Evolutionary conservation across 2,113 vertebrate genomes (phyloP).

Genomic region (Corvus cornix): DNA sequence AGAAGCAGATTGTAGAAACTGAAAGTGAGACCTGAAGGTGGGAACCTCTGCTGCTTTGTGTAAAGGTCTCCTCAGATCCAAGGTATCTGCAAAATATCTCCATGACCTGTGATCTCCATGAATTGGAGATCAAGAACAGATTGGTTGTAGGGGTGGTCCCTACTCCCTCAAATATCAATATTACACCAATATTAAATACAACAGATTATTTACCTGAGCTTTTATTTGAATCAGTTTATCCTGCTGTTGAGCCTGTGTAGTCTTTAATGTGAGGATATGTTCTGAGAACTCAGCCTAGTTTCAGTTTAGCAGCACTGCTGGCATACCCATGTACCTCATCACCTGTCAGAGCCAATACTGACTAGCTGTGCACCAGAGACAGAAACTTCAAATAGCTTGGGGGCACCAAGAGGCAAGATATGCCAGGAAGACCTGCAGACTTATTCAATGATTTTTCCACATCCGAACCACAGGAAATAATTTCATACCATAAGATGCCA

Average conservation of each 20-base stretch:
- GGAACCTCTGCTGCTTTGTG: not conserved
- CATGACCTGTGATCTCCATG: not conserved
- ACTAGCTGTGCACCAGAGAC: not conserved
- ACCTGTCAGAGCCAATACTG: not conserved
- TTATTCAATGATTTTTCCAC: not conserved
- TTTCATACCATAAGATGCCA: not conserved
- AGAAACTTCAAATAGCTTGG: not conserved
- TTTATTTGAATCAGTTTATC: not conserved
- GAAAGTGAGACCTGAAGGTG: not conserved
- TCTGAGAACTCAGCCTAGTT: not conserved
- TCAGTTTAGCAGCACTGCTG: not conserved
- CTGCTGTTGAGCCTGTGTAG: not conserved
- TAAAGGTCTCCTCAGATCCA: not conserved
- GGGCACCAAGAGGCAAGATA: not conserved
- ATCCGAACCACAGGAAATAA: not conserved
- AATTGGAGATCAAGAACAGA: not conserved
- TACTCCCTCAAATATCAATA: not conserved
- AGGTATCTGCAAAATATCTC: not conserved
- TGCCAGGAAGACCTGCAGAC: not conserved
- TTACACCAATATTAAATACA: not conserved
- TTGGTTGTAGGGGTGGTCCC: not conserved
- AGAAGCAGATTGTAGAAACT: not conserved
- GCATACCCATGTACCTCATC: not conserved
- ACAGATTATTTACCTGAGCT: not conserved
- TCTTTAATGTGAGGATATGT: not conserved